A percentile compares a stretch with the other conserved stretches of the same genome.
phyloP scores from a whole-genome alignment of 2,113 vertebrate genomes.

The Hirundichthys speculiger region DNA sequence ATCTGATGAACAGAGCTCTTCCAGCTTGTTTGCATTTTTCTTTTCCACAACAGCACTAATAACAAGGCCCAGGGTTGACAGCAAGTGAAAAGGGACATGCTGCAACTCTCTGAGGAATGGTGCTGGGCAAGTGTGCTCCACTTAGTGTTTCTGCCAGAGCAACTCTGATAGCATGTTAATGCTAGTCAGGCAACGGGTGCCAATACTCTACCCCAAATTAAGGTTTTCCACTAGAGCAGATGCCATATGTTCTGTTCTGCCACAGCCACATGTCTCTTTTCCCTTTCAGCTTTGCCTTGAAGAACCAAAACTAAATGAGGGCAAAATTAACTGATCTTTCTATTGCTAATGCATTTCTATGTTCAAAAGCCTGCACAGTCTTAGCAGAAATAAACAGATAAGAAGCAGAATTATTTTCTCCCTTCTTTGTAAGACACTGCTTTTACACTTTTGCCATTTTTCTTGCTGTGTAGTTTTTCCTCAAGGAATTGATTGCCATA shows the following conservation, averaged over 20 bases:
- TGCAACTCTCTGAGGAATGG: slow-evolving; percentile 40
- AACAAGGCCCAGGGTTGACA: slow-evolving; percentile 39
- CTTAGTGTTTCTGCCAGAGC: slow-evolving; percentile 64
- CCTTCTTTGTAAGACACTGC: slow-evolving; percentile 1
- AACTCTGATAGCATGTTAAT: slow-evolving; percentile 68
- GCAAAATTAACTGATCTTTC: slow-evolving; percentile 40
- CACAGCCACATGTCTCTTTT: slow-evolving; percentile 57
- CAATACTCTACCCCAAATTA: slow-evolving; percentile 56
- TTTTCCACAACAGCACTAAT: slow-evolving; percentile 26
- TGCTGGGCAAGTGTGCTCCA: slow-evolving; percentile 51
- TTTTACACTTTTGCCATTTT: slow-evolving; percentile 19
- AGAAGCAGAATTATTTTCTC: slow-evolving; percentile 1
- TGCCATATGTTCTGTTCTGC: slow-evolving; percentile 64
- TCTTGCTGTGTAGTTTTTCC: slow-evolving; percentile 8
- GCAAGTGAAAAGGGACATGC: slow-evolving; percentile 48
- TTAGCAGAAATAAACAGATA: slow-evolving; percentile 40
- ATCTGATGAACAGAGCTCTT: slow-evolving; percentile 38
- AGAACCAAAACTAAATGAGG: slow-evolving; percentile 47
- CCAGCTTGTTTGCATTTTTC: slow-evolving; percentile 21
- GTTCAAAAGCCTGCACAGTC: slow-evolving; percentile 51
- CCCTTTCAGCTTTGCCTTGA: slow-evolving; percentile 42
- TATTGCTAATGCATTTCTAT: slow-evolving; percentile 39
- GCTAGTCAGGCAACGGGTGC: slow-evolving; percentile 52
- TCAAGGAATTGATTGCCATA: slow-evolving; percentile 37
- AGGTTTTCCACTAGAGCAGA: slow-evolving; percentile 64